Conservation (phyloP, 1,140 invertebrate species). For the Sarcophaga peregrina region DNA sequence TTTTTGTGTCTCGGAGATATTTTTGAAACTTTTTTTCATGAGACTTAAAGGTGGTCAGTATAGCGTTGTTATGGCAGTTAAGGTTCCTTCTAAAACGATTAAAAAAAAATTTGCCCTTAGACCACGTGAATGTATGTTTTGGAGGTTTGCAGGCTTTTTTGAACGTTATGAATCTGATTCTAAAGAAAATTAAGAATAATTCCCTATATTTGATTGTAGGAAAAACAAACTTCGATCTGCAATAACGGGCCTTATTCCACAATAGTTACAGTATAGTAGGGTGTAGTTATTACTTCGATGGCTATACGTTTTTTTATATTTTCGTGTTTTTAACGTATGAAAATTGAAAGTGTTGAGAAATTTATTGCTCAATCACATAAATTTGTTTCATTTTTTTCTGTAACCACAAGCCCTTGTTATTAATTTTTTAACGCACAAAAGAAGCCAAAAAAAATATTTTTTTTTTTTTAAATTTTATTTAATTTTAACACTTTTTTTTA, state of each 20-base stretch:
- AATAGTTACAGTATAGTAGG: background rate
- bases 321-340: background rate
- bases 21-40: no score
- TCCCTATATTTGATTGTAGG: no score
- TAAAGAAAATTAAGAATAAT: no score
- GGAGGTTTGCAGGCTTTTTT: no score
- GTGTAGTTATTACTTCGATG: slow-evolving; percentile 30
- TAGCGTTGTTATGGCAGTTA: no score
- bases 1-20: no score
- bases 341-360: slow-evolving; percentile 40
- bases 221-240: no score
- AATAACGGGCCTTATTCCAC: background rate
- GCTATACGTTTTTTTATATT: background rate
- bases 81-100: no score
- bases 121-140: no score
- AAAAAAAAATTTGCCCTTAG: no score
- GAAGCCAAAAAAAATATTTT: background rate
- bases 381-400: background rate
- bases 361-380: slow-evolving; percentile 35
- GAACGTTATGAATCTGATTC: no score
- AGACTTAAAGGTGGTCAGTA: no score
- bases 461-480: background rate
- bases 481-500: background rate
- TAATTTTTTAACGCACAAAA: background rate
- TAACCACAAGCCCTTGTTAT: background rate